These are phyloP conservation scores for Rhineura floridana DNA, from an alignment of 2,113 vertebrate species.

Conservation along the genomic window DNA sequence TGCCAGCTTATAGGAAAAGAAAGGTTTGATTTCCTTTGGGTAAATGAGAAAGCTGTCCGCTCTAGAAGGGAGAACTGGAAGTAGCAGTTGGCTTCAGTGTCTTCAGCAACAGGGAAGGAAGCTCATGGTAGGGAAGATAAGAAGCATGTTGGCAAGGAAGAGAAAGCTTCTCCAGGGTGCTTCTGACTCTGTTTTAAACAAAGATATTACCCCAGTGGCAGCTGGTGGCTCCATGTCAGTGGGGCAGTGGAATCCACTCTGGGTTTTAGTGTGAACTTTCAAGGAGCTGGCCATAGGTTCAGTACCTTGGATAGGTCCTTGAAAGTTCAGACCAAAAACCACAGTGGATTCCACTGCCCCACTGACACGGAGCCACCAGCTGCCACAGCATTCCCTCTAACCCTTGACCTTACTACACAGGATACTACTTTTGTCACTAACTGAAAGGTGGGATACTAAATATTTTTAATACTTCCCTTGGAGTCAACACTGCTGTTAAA, in stretches of 20 bases:
- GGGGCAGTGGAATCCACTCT: too few species aligned
- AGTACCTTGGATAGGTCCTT: too few species aligned
- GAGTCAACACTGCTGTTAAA: neutral
- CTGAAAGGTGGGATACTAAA: neutral
- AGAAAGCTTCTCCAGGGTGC: neutral
- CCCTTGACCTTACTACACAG: neutral
- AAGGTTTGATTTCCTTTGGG: neutral
- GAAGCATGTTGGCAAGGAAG: neutral
- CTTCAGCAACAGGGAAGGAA: neutral
- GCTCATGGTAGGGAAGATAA: neutral
- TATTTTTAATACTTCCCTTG: neutral
- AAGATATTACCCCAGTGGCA: neutral
- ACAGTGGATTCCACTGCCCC: too few species aligned
- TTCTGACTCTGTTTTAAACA: neutral
- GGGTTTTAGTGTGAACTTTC: too few species aligned
- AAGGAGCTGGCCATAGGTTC: too few species aligned
- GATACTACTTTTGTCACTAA: neutral
- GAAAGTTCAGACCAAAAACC: too few species aligned
- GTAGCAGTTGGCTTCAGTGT: neutral
- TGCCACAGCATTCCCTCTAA: too few species aligned
- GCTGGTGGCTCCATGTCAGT: too few species aligned
- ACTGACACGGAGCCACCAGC: too few species aligned
- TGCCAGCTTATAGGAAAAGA: neutral
- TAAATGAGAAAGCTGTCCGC: neutral
- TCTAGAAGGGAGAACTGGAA: neutral